Evolutionary conservation across 2,888 invertebrate genomes (phyloP), one percentile per base, ranked within the genome.

Genomic region (Ernsta delagoae): DNA sequence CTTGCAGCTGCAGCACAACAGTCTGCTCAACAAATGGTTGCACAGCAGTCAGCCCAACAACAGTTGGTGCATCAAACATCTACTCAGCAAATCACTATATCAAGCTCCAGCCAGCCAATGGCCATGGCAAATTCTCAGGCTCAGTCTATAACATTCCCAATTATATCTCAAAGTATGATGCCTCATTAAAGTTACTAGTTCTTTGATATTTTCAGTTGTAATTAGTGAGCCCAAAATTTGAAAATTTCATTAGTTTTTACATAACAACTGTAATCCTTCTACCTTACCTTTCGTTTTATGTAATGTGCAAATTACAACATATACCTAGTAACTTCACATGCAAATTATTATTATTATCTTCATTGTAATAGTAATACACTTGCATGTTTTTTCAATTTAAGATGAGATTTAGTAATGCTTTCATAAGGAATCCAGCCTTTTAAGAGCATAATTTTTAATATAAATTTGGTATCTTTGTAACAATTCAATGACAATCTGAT

Each of bases 31-130:
- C 90, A 90, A 72, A 71, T 91, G 36, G 91, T 86, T 59, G 89
- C 87, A 5, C 90, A 89, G 72, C 91, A 89, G 74, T 87, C 89
- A 11, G 90, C 87, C n/a, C 90, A 89, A 77, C 92, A 90, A 73
- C 92, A 90, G 72, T 75, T 92, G 45, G 92, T 92, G 31, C 92
- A 91, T 74, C 92, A 93, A 78, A 88, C 90, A 56, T 88, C 91
- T n/a, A 88, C 90, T 39, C 93, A 92, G 72, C 93, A 93, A 75
- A 92, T 93, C 56, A 91, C 90, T 41, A 92, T 93, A 63, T 91
- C 93, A 6, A 93, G 88, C 75, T 88, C 91, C 79, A 92, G 92
- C 83, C 93, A 93, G 77, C 88, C 91, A 9, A 89, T 93, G 88
- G 90, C 91, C 66, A 74, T 93, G 74, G 77, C 91, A 36, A 92